Conservation (phyloP, 2,797 vertebrate species). For the Pogonophryne albipinna region DNA sequence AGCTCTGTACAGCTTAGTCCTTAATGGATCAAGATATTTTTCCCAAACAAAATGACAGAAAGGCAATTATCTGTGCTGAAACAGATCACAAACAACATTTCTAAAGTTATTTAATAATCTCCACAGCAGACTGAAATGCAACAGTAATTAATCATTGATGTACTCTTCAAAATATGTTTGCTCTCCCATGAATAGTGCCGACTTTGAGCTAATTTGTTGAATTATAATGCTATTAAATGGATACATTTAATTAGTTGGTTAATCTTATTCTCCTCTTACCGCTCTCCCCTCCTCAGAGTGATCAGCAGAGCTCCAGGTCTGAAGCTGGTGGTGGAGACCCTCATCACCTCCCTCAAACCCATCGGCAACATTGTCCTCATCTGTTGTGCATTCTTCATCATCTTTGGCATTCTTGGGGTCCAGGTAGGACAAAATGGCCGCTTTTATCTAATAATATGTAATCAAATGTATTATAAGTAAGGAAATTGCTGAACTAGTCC, state of each 20-base stretch:
- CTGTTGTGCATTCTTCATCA: conserved; percentile 99
- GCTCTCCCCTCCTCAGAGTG: conserved; percentile 83
- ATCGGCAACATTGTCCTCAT: conserved; percentile 99
- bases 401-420: conserved; percentile 98
- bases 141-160: neutral
- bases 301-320: conserved; percentile 97
- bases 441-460: neutral
- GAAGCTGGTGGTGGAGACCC: conserved; percentile 97
- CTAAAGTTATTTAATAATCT: neutral
- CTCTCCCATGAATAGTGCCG: neutral
- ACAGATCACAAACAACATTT: neutral
- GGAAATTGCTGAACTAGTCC: neutral
- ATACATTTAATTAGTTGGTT: neutral
- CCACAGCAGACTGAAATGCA: neutral
- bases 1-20: neutral
- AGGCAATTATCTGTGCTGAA: neutral
- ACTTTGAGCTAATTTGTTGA: neutral
- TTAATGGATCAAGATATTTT: neutral
- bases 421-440: conserved; percentile 85
- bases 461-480: neutral
- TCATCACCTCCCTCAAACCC: conserved; percentile 98
- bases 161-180: conserved; percentile 2
- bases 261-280: neutral
- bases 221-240: too few relatives aligned
- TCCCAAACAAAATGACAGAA: neutral